Evolutionary conservation across 2,113 vertebrate genomes (phyloP).

Genomic region (Microtus pennsylvanicus): DNA sequence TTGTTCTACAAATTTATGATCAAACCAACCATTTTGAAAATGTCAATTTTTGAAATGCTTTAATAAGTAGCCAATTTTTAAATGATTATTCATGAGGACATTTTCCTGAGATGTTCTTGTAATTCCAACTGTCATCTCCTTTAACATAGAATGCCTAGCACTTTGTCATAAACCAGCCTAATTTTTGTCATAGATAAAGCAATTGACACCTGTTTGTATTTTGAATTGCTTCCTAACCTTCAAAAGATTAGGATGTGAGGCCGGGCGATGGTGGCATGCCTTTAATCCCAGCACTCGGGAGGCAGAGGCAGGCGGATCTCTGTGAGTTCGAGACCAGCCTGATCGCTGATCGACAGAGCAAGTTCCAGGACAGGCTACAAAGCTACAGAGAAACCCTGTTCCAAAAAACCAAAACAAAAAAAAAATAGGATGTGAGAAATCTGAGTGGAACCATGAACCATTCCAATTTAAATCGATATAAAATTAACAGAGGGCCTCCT

Average conservation of each 20-base stretch:
- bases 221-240: background rate
- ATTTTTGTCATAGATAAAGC: background rate
- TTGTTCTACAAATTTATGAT: constrained; percentile 23
- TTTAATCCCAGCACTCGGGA: too few relatives aligned
- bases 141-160: background rate
- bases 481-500: background rate
- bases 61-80: background rate
- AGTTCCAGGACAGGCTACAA: too few relatives aligned
- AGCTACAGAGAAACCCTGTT: too few relatives aligned
- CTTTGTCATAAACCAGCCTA: constrained; percentile 5
- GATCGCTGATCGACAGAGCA: too few relatives aligned
- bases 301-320: too few relatives aligned
- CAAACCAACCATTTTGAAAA: background rate
- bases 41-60: background rate
- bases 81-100: background rate
- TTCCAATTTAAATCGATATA: background rate
- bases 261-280: too few relatives aligned
- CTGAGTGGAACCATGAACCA: background rate
- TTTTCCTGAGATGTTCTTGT: background rate
- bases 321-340: too few relatives aligned
- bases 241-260: too few relatives aligned
- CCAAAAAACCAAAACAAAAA: too few relatives aligned
- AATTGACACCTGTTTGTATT: background rate
- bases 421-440: constrained; percentile 14
- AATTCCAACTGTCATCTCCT: background rate